phyloP scores from a whole-genome alignment of 1,140 invertebrate species.

The Cephus cinctus region DNA sequence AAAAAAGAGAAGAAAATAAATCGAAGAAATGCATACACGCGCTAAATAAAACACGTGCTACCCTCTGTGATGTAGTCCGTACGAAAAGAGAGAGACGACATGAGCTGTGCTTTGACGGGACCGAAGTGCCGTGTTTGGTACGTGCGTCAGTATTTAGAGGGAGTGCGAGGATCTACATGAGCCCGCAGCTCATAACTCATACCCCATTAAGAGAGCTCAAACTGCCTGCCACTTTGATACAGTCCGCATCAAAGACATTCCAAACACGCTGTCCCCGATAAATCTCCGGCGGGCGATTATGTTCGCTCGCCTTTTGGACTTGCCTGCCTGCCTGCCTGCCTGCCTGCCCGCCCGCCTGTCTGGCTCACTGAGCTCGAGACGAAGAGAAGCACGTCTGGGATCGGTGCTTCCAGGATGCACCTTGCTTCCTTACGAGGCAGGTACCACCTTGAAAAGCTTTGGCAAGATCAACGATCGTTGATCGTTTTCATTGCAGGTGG shows the following conservation, averaged over 20 bases:
- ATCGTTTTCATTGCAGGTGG: no score
- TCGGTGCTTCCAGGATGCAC: no score
- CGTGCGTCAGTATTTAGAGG: no score
- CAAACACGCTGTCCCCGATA: slow-evolving; percentile 33
- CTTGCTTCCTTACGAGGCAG: no score
- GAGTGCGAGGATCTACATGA: slow-evolving; percentile 5
- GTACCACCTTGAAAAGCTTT: no score
- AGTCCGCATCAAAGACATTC: slow-evolving; percentile 51
- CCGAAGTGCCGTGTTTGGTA: no score
- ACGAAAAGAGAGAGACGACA: neutral
- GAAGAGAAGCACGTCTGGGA: no score
- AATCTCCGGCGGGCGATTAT: slow-evolving; percentile 33
- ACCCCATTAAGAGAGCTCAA: slow-evolving; percentile 48
- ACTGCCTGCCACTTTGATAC: slow-evolving; percentile 48
- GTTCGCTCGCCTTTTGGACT: slow-evolving; percentile 2
- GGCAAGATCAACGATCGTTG: no score
- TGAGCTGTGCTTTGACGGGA: no score
- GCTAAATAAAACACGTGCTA: neutral
- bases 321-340: slow-evolving; percentile 13
- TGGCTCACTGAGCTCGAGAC: no score
- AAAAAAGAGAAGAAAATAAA: no score
- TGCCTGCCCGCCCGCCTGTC: no score
- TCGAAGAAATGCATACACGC: neutral
- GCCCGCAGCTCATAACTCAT: slow-evolving; percentile 49
- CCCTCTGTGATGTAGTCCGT: neutral